Percentiles rank a stretch among this genome's conserved stretches.
These are phyloP conservation scores for Anthoscopus minutus DNA, from an alignment of 2,113 vertebrate genomes.

Conservation along the genomic window DNA sequence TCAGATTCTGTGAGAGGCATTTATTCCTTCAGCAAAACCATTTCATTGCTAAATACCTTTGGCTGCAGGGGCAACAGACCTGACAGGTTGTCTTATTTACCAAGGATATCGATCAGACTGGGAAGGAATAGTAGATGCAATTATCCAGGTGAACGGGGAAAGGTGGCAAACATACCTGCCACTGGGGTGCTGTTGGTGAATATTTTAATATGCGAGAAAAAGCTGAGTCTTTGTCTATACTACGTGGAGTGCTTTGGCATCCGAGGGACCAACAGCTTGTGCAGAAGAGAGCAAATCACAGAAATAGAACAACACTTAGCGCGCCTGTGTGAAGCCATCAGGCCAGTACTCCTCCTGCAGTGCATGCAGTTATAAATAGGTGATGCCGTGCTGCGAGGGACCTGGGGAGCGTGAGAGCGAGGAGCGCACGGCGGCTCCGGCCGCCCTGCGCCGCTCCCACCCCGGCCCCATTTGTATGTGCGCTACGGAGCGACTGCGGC, in stretches of 20 bases:
- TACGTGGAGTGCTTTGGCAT: background rate
- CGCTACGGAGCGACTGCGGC: background rate
- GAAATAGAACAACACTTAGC: slow-evolving; percentile 10
- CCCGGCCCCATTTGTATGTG: background rate
- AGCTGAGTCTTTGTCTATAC: background rate
- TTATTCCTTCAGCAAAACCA: background rate
- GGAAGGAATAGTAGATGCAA: background rate
- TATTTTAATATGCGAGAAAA: background rate
- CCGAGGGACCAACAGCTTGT: background rate
- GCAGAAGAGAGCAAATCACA: background rate
- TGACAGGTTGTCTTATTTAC: background rate
- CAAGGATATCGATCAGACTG: background rate
- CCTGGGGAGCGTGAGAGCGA: background rate
- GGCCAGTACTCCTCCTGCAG: background rate
- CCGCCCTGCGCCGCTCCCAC: background rate
- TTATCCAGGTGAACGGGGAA: background rate
- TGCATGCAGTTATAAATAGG: slow-evolving; percentile 33
- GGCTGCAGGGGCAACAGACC: background rate
- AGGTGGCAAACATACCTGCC: background rate
- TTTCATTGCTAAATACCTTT: background rate
- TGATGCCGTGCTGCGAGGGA: background rate
- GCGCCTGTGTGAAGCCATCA: background rate
- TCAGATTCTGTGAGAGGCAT: background rate
- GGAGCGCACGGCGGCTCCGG: background rate
- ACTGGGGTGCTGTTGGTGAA: background rate